Conservation (phyloP, 92 coral and sea anemone species). For the Palythoa grandis region DNA sequence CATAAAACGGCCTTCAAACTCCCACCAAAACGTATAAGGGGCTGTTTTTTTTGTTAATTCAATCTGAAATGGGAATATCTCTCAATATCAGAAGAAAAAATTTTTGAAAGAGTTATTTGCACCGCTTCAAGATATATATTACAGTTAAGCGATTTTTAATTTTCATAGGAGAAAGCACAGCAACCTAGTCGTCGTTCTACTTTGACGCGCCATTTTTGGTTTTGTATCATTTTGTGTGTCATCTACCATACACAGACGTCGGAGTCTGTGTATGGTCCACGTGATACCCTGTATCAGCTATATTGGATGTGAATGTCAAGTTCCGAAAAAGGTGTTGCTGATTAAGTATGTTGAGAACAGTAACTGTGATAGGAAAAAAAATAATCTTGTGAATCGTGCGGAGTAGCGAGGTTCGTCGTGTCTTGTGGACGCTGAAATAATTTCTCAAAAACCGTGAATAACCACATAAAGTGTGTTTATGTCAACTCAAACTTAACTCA, state of each 20-base stretch:
- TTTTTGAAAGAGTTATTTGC: background rate
- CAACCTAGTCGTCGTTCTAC: slow-evolving; percentile 6
- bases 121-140: background rate
- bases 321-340: background rate
- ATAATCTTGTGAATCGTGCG: background rate
- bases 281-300: background rate
- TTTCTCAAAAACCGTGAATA: background rate
- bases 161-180: background rate
- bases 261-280: slow-evolving; percentile 1
- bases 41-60: background rate
- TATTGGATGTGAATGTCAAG: background rate
- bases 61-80: background rate
- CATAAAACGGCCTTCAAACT: slow-evolving; percentile 3
- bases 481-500: background rate
- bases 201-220: background rate
- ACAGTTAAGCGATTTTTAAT: background rate
- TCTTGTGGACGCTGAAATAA: background rate
- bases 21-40: background rate
- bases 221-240: slow-evolving; percentile 6
- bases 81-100: background rate
- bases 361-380: background rate
- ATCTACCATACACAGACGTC: slow-evolving; percentile 7
- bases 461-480: background rate
- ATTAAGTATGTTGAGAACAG: background rate
- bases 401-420: background rate